A percentile compares a stretch with the other conserved stretches of the same genome.
Conservation (phyloP, 1,140 invertebrate genomes). For the Pogonus chalceus region DNA sequence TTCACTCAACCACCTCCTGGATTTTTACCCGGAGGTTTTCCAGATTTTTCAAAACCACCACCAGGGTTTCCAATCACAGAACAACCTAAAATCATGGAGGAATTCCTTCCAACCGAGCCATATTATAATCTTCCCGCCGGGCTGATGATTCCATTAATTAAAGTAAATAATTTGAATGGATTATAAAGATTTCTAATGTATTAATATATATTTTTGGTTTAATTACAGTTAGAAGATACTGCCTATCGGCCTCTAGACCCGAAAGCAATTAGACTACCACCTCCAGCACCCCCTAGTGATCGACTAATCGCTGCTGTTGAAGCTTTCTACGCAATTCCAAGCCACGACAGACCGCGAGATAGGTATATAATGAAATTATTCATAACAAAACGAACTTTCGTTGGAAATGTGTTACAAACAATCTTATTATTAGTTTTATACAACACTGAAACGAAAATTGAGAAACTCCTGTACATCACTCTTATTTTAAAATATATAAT, state of each 20-base stretch:
- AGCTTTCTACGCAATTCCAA: constrained; percentile 87
- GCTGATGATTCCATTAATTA: constrained; percentile 87
- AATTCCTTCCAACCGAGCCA: constrained; percentile 79
- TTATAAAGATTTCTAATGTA: constrained; percentile 3
- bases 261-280: constrained; percentile 78
- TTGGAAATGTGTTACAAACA: no score
- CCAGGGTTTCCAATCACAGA: constrained; percentile 60
- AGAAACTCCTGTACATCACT: no score
- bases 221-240: constrained; percentile 64
- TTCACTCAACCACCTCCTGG: constrained; percentile 49
- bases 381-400: neutral
- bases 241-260: constrained; percentile 86
- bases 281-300: constrained; percentile 87
- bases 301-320: constrained; percentile 84
- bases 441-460: no score
- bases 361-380: constrained; percentile 54
- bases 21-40: constrained; percentile 44
- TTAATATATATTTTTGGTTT: constrained; percentile 12
- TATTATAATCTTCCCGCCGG: constrained; percentile 95
- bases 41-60: constrained; percentile 76
- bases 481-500: no score
- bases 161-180: constrained; percentile 41
- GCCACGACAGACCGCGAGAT: constrained; percentile 87
- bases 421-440: no score
- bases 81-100: constrained; percentile 44